phyloP scores from a whole-genome alignment of 2,888 invertebrate genomes.

The Orthosia gothica region DNA sequence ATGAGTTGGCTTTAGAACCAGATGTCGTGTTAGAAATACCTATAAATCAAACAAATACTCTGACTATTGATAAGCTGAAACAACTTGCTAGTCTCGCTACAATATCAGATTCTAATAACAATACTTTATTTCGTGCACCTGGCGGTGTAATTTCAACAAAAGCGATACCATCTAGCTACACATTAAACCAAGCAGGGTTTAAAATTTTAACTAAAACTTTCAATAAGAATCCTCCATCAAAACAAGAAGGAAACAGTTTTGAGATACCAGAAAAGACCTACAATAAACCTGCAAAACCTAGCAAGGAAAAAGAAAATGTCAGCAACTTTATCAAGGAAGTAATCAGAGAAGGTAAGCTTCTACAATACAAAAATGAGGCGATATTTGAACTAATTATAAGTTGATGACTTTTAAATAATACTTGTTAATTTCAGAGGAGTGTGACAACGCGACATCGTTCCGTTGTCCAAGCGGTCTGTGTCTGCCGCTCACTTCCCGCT shows the following conservation, averaged over 20 bases:
- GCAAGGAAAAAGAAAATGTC: slow-evolving; percentile 77
- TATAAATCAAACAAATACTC: slow-evolving; percentile 82
- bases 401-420: neutral
- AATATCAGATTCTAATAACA: slow-evolving; percentile 89
- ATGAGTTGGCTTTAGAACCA: slow-evolving; percentile 86
- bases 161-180: slow-evolving; percentile 92
- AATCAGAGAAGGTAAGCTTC: slow-evolving; percentile 75
- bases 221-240: slow-evolving; percentile 90
- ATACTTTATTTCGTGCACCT: slow-evolving; percentile 87
- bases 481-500: slow-evolving; percentile 92
- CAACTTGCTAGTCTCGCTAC: slow-evolving; percentile 92
- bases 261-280: slow-evolving; percentile 83
- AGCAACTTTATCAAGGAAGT: slow-evolving; percentile 50
- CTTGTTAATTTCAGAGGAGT: slow-evolving; percentile 78
- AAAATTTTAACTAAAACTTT: slow-evolving; percentile 93
- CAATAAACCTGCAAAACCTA: slow-evolving; percentile 78
- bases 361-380: neutral
- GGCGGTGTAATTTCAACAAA: slow-evolving; percentile 92
- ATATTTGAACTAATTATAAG: neutral
- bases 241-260: slow-evolving; percentile 86
- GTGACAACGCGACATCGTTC: slow-evolving; percentile 89
- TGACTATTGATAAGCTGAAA: slow-evolving; percentile 88
- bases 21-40: slow-evolving; percentile 89
- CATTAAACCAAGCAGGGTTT: slow-evolving; percentile 93
- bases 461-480: slow-evolving; percentile 93